Evolutionary conservation across 2,113 vertebrate species (phyloP).

Genomic region (Apodemus speciosus): DNA sequence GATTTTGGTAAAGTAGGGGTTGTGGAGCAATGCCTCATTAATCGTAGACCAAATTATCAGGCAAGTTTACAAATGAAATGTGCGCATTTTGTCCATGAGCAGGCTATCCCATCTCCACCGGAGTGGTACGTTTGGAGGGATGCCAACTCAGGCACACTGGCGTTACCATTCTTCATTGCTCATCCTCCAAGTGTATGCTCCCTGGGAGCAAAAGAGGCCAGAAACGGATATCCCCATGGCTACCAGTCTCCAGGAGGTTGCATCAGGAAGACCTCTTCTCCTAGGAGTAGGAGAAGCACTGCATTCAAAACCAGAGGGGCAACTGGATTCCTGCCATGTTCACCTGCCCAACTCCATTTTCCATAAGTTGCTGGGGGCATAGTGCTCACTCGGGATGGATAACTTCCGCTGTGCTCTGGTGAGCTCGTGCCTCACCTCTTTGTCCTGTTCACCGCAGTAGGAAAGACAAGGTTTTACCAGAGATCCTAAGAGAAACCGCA

Average conservation of each 20-base stretch:
- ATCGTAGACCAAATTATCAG: neutral
- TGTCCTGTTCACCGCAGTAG: neutral
- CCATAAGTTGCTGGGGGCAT: no score
- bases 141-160: fast-evolving
- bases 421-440: no score
- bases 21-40: neutral
- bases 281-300: neutral
- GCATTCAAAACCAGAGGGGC: no score
- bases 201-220: neutral
- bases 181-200: fast-evolving
- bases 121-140: neutral
- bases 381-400: neutral
- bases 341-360: neutral
- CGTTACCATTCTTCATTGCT: fast-evolving
- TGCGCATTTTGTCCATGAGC: fast-evolving
- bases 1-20: neutral
- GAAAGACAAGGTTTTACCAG: neutral
- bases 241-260: neutral
- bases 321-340: neutral
- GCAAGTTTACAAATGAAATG: neutral
- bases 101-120: neutral
- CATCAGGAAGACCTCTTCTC: neutral
- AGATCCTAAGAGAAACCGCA: no score
- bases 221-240: fast-evolving
- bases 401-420: fast-evolving